Base-by-base conservation (phyloP, 2,113 vertebrate species). In the Oophaga pumilio region DNA sequence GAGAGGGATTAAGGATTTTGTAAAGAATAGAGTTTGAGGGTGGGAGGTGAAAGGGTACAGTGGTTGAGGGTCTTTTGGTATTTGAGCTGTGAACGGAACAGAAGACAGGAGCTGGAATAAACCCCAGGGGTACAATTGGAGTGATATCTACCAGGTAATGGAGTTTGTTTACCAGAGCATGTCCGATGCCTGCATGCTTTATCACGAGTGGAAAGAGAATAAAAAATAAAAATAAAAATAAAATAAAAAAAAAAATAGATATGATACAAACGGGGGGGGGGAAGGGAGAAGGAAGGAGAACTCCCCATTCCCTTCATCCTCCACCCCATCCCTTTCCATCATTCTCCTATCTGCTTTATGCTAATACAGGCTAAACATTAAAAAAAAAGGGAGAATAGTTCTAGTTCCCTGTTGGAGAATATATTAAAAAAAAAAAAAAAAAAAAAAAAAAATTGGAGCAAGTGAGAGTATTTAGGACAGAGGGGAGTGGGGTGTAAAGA, bases 141-240 rank as follows among this genome's bases (percentile, higher is more conserved):
- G 96, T 97, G 97, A 98, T 98, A 98, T 96, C 97, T 98, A 98
- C 97, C 97, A 98, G 97, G 96, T 98, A 98, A 97, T 98, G 97
- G 96, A 98, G 97, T 97, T 97, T 98, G 97, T 98, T 98, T 98
- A 98, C 97, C 97, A 97, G 97, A 97, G 97, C 97, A 97, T 98
- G 97, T 98, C 97, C 97, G 95, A 98, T 98, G 95, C 97, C 97
- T 96, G 97, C 96, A 96, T 98, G 97, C 97, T 98, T 96, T 93
- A 93, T 92, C 91, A 94, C 92, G 84, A 89, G 89, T 56, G 85
- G 81, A 91, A 90, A 89, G 89, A 91, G 91, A 92, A 91, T 91
- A 93, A 94, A 92, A 79, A 56, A 78, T 50, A 56, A 92, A 93
- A 91, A 92, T 90, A 90, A 89, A 92, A 92, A 89, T 74, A 92